Percentiles rank a stretch among this genome's conserved stretches.
phyloP scores from a whole-genome alignment of 2,113 vertebrate species.

The Ceyx margarethae region DNA sequence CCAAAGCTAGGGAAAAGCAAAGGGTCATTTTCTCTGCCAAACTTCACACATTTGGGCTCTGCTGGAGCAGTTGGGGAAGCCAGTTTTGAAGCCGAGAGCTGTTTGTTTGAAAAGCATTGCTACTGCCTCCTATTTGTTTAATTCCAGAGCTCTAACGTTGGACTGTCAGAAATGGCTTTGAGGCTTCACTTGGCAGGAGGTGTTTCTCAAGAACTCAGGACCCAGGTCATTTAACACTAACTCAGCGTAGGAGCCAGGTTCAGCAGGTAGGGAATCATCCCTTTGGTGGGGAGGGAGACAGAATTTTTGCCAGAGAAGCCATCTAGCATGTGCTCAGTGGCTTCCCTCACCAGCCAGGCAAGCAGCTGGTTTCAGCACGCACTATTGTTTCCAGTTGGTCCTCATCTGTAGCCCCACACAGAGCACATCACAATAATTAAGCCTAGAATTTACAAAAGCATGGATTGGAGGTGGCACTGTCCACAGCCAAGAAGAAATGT shows the following conservation, averaged over 20 bases:
- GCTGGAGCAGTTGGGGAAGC: constrained; percentile 26
- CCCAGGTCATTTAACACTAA: constrained; percentile 41
- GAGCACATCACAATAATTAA: constrained; percentile 65
- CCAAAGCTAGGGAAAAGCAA: constrained; percentile 36
- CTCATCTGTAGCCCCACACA: constrained; percentile 51
- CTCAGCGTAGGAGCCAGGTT: not conserved
- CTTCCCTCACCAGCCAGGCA: not conserved
- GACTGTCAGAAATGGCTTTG: constrained; percentile 42
- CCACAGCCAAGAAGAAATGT: constrained; percentile 36
- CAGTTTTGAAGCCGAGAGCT: constrained; percentile 56
- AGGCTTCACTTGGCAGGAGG: constrained; percentile 24
- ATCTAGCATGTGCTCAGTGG: not conserved
- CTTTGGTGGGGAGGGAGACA: not conserved
- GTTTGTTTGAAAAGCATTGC: constrained; percentile 62
- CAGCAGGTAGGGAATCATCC: not conserved
- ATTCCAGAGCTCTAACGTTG: constrained; percentile 38
- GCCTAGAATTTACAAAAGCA: constrained; percentile 48
- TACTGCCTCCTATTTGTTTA: constrained; percentile 63
- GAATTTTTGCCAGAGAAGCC: constrained; percentile 35
- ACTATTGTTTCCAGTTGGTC: constrained; percentile 62
- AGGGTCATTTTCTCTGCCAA: constrained; percentile 53
- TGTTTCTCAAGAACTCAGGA: constrained; percentile 25
- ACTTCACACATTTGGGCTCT: constrained; percentile 55
- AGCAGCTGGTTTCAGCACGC: constrained; percentile 62
- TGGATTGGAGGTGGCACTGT: not conserved